Conservation (phyloP, 2,888 invertebrate species). For the Hypomecis atomaria region DNA sequence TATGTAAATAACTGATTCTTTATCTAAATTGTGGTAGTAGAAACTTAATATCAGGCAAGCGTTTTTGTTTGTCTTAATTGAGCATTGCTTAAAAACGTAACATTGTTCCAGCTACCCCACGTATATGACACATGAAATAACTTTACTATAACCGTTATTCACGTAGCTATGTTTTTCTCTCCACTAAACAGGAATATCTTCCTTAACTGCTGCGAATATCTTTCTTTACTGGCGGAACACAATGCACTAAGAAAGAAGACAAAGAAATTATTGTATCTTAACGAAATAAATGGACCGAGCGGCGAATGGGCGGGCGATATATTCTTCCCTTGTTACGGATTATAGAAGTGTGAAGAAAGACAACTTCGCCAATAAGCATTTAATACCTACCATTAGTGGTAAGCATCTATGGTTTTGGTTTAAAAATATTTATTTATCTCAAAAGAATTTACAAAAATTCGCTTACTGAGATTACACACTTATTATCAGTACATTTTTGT, state of each 20-base stretch:
- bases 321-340: slow-evolving; percentile 45
- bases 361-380: background rate
- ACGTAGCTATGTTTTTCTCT: slow-evolving; percentile 13
- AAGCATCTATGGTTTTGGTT: too few relatives aligned
- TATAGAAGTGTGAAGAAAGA: background rate
- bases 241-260: slow-evolving; percentile 48
- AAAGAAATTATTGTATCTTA: slow-evolving; percentile 66
- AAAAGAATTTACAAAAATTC: too few relatives aligned
- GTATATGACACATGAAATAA: background rate
- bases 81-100: too few relatives aligned
- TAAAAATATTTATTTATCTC: too few relatives aligned
- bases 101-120: too few relatives aligned
- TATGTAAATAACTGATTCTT: too few relatives aligned
- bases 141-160: slow-evolving; percentile 6
- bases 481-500: too few relatives aligned
- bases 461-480: too few relatives aligned
- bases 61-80: too few relatives aligned
- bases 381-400: too few relatives aligned
- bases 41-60: too few relatives aligned
- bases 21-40: too few relatives aligned
- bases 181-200: slow-evolving; percentile 20
- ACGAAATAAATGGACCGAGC: slow-evolving; percentile 66
- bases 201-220: slow-evolving; percentile 20
- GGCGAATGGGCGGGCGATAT: slow-evolving; percentile 48
- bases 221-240: slow-evolving; percentile 14